These are phyloP conservation scores for Metopolophium dirhodum DNA, from an alignment of 1,140 invertebrate genomes.

Conservation along the genomic window DNA sequence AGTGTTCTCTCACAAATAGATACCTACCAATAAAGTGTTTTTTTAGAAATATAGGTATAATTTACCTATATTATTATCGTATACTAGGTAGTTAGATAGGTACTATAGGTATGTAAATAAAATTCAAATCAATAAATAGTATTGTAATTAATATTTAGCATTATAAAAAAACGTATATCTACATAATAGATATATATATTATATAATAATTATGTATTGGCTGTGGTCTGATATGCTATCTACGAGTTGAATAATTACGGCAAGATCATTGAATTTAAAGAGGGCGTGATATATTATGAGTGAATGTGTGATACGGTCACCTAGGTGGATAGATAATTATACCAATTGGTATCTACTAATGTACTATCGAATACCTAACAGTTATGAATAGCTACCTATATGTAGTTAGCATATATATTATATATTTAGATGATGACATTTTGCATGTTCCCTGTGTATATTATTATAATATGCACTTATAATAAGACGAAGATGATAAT, in stretches of 20 bases:
- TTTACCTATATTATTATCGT: no score
- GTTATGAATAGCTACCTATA: not conserved
- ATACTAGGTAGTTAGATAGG: not conserved
- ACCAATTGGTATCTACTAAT: no score
- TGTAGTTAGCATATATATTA: not conserved
- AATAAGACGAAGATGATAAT: not conserved
- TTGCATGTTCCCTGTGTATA: not conserved
- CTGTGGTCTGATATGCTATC: conserved; percentile 47
- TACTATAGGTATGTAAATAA: not conserved
- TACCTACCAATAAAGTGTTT: no score
- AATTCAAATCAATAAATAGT: not conserved
- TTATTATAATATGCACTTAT: not conserved
- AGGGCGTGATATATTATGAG: not conserved
- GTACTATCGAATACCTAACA: not conserved
- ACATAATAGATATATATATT: not conserved
- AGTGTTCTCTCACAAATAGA: no score
- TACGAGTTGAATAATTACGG: not conserved
- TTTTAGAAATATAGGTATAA: no score
- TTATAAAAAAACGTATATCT: conserved; percentile 31
- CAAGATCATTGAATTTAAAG: not conserved
- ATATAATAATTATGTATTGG: not conserved
- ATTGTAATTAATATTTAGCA: not conserved
- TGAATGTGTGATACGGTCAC: not conserved
- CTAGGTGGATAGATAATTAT: no score
- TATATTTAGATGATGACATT: not conserved